These are phyloP conservation scores for Urocitellus parryii DNA, from an alignment of 2,113 vertebrate genomes.

Conservation along the genomic window DNA sequence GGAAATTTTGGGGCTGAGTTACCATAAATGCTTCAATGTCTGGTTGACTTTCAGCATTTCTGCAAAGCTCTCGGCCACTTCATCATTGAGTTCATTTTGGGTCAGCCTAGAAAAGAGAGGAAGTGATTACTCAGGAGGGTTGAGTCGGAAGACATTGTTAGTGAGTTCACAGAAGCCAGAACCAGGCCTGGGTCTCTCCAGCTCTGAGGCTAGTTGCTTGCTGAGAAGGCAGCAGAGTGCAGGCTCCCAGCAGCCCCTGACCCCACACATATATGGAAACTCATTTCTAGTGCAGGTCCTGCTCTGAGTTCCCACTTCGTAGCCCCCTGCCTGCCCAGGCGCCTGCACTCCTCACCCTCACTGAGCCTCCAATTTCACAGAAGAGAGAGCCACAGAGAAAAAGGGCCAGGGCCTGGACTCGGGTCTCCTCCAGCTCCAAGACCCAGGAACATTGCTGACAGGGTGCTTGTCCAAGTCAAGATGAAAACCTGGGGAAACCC, in stretches of 20 bases:
- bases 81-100: conserved; percentile 89
- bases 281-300: not conserved
- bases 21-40: conserved; percentile 89
- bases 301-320: not conserved
- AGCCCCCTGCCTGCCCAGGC: not conserved
- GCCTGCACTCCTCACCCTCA: not conserved
- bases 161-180: not conserved
- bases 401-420: not conserved
- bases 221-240: not conserved
- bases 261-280: not conserved
- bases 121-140: conserved; percentile 40
- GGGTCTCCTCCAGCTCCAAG: not conserved
- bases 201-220: not conserved
- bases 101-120: conserved; percentile 86
- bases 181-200: not conserved
- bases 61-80: conserved; percentile 88
- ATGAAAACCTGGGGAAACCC: not conserved
- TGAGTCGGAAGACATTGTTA: not conserved
- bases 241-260: not conserved
- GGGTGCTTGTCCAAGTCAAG: not conserved
- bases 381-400: not conserved
- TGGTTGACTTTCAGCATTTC: conserved; percentile 90
- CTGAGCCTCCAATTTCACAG: not conserved
- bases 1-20: conserved; percentile 74
- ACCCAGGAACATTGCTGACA: not conserved